A percentile compares a stretch with the other conserved stretches of the same genome.
Conservation (phyloP, 1,140 invertebrate species). For the Drosophila simulans region DNA sequence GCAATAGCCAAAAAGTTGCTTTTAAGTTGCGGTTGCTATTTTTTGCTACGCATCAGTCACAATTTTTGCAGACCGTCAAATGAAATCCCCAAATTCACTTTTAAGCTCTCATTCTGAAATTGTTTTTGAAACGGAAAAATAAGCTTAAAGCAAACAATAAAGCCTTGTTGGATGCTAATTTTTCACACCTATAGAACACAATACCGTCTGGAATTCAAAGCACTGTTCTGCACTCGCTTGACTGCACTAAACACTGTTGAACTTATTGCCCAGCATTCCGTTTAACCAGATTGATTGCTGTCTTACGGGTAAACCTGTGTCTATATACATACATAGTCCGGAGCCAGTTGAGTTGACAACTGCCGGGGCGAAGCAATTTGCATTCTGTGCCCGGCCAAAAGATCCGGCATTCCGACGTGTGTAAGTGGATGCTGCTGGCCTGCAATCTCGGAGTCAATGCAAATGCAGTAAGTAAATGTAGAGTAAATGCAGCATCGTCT, state of each 20-base stretch:
- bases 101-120: too few species aligned
- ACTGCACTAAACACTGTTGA: not conserved
- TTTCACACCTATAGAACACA: not conserved
- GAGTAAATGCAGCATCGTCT: conserved; percentile 33
- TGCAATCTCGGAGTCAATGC: conserved; percentile 39
- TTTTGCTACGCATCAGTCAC: not conserved
- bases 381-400: conserved; percentile 25
- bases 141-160: too few species aligned
- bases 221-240: not conserved
- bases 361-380: conserved; percentile 50
- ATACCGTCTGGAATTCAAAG: not conserved
- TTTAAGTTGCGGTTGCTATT: not conserved
- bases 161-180: too few species aligned
- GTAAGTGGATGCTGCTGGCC: conserved; percentile 10
- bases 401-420: conserved; percentile 25
- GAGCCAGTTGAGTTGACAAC: conserved; percentile 48
- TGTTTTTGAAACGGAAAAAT: too few species aligned
- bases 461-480: conserved; percentile 45
- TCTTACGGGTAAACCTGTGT: conserved; percentile 1
- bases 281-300: conserved; percentile 35
- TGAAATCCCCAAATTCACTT: too few species aligned
- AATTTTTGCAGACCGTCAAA: not conserved
- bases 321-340: not conserved
- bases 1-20: not conserved
- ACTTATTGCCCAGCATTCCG: conserved; percentile 27